A percentile compares a stretch with the other conserved stretches of the same genome.
phyloP scores from a whole-genome alignment of 2,113 vertebrate species.

The Chionodraco myersi region DNA sequence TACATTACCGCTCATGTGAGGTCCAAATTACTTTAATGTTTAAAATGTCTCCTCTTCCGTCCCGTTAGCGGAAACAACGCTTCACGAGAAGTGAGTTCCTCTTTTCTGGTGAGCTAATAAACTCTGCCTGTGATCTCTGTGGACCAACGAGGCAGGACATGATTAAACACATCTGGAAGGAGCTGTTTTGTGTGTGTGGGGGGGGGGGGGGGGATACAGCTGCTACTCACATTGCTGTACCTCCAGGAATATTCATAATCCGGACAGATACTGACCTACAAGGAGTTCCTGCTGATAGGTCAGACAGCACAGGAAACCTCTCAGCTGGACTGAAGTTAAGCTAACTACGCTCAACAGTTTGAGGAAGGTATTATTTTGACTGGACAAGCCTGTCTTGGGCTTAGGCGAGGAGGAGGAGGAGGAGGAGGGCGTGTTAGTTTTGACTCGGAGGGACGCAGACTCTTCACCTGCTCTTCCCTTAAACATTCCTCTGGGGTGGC shows the following conservation, averaged over 20 bases:
- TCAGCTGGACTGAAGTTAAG: constrained; percentile 3
- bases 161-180: constrained; percentile 48
- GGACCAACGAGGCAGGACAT: neutral
- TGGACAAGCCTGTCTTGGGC: neutral
- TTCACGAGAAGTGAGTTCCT: constrained; percentile 19
- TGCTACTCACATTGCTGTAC: neutral
- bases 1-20: constrained; percentile 1
- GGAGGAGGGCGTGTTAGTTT: constrained; percentile 16
- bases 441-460: constrained; percentile 10
- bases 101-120: constrained; percentile 38
- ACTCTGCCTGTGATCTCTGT: constrained; percentile 17
- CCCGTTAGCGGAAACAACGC: constrained; percentile 5
- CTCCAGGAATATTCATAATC: constrained; percentile 28
- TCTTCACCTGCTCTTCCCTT: constrained; percentile 28
- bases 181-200: neutral
- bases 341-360: neutral
- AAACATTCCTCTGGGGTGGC: constrained; percentile 58
- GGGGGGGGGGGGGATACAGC: neutral
- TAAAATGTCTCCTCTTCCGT: constrained; percentile 3
- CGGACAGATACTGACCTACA: neutral
- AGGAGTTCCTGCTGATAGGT: constrained; percentile 38
- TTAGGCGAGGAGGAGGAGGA: neutral
- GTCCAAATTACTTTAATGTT: neutral
- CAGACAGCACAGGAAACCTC: constrained; percentile 15
- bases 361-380: neutral